Percentiles rank a stretch among this genome's conserved stretches.
Evolutionary conservation across 1,140 invertebrate genomes (phyloP).

Genomic region (Procambarus clarkii): DNA sequence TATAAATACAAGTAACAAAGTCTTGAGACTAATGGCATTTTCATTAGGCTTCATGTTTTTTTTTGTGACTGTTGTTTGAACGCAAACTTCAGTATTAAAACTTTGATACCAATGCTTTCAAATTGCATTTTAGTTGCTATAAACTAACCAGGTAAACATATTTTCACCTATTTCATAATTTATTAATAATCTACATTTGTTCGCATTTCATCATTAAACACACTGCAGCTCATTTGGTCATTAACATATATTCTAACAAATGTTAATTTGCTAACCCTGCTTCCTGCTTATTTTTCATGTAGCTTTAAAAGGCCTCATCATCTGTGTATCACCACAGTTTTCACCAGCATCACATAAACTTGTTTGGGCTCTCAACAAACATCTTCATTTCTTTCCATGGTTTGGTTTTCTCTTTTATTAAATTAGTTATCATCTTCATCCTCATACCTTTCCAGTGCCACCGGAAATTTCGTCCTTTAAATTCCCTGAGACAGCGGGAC

Average conservation of each 20-base stretch:
- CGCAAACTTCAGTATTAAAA: neutral
- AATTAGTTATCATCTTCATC: slow-evolving; percentile 42
- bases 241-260: slow-evolving; percentile 11
- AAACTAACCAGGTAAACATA: neutral
- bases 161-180: neutral
- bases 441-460: slow-evolving; percentile 78
- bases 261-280: neutral
- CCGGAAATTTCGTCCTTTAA: slow-evolving; percentile 82
- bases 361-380: neutral
- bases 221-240: neutral
- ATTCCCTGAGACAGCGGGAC: slow-evolving; percentile 80
- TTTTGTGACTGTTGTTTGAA: neutral
- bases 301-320: neutral
- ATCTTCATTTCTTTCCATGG: neutral
- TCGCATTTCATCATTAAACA: too few relatives aligned
- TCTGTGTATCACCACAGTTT: neutral
- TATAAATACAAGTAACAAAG: neutral
- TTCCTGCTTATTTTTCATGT: neutral
- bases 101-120: neutral
- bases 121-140: neutral
- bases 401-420: neutral
- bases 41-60: neutral
- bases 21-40: neutral
- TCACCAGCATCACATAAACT: neutral
- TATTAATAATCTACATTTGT: neutral